Percentiles rank a stretch among this genome's conserved stretches.
Conservation (phyloP, 1,140 invertebrate genomes). For the Macrocentrus cingulum region DNA sequence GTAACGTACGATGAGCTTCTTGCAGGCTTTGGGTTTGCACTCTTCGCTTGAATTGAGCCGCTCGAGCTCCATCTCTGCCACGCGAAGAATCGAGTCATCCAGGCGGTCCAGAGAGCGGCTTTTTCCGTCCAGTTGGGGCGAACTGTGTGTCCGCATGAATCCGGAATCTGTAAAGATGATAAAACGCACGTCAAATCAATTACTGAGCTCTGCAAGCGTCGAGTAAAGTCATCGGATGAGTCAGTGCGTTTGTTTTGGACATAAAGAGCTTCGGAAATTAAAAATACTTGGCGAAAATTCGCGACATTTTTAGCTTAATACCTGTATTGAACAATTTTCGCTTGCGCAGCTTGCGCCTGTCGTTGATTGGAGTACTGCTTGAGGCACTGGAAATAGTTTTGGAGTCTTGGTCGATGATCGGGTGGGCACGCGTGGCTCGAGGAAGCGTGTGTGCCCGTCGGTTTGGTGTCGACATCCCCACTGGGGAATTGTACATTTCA, state of each 20-base stretch:
- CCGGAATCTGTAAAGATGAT: conserved; percentile 13
- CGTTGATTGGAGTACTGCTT: conserved; percentile 24
- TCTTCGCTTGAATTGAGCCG: conserved; percentile 35
- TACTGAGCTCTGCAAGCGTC: not conserved
- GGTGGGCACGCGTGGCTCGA: conserved; percentile 16
- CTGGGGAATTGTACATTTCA: conserved; percentile 9
- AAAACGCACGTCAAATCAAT: not conserved
- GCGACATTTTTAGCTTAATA: too few species aligned
- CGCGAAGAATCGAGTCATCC: conserved; percentile 37
- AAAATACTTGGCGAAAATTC: too few species aligned
- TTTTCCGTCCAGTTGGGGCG: conserved; percentile 29
- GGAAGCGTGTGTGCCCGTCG: conserved; percentile 18
- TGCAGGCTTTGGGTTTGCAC: conserved; percentile 36
- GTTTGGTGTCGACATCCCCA: conserved; percentile 35
- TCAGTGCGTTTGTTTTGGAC: too few species aligned
- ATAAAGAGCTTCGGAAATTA: too few species aligned
- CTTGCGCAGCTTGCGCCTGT: conserved; percentile 33
- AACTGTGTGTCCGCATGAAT: conserved; percentile 29
- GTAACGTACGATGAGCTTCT: conserved; percentile 34
- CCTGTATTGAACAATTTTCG: conserved; percentile 37
- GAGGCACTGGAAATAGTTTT: conserved; percentile 13
- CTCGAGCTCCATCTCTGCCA: conserved; percentile 37
- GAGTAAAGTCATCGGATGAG: too few species aligned
- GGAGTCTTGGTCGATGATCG: conserved; percentile 9
- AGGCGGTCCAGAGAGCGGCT: conserved; percentile 32